Evolutionary conservation across 2,888 invertebrate species (phyloP), one percentile per base, ranked within the genome.

Genomic region (Bugulina stolonifera): DNA sequence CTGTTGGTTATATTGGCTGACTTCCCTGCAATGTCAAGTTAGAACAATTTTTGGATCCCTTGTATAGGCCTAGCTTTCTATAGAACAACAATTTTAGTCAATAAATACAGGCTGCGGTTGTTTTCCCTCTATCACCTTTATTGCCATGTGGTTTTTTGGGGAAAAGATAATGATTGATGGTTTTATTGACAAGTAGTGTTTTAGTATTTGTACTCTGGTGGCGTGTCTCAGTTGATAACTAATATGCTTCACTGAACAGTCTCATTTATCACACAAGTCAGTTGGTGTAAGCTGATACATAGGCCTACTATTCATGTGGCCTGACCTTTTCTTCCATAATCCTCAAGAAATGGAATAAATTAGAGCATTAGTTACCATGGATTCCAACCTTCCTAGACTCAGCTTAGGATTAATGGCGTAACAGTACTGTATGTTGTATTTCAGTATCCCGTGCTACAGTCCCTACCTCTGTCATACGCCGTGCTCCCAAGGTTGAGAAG

Each of bases 261-360:
- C 18, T 43, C 43, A 43, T 43, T 43, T 43, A 43, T 43, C 43
- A 43, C 43, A 43, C n/a, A 43, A 10, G 18, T 43, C 43, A 5
- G 18, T 18, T 43, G 43, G 18, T 43, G 43, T 18, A 43, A 43
- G 43, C 43, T n/a, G n/a, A 10, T 64, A 64, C 25, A 22, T 27
- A 18, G 32, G 5, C 5, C 18, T 57, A 57, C 25, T 57, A 57
- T 10, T 22, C 57, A 25, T 32, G 27, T 64, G 64, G 29, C 27
- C 64, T 64, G 64, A 64, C 64, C 64, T 64, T 64, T 32, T 64
- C 64, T n/a, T 32, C 2, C 27, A 10, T 64, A 64, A 64, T 64
- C 64, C 64, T 57, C n/a, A 27, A 5, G 22, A 32, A 25, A n/a
- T 14, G 14, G 29, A 32, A 64, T 32, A 64, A 64, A 64, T 64